phyloP scores from a whole-genome alignment of 2,113 vertebrate species.

The Ascaphus truei region DNA sequence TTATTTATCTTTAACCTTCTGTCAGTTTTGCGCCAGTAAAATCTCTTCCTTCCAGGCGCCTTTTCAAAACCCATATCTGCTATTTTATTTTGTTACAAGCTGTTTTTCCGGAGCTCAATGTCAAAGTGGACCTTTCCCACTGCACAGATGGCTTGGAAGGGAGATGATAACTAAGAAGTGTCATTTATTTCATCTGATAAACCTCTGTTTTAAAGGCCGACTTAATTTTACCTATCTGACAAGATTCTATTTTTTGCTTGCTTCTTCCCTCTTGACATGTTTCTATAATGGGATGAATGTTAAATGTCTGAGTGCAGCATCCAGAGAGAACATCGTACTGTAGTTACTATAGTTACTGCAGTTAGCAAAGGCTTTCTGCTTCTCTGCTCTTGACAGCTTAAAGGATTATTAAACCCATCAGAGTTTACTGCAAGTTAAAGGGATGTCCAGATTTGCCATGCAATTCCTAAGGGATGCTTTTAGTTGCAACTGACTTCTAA shows the following conservation, averaged over 20 bases:
- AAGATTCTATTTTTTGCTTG: neutral
- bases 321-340: too few relatives aligned
- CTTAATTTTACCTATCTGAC: neutral
- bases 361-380: constrained; percentile 11
- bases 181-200: neutral
- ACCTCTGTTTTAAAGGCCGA: neutral
- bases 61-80: neutral
- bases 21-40: neutral
- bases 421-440: constrained; percentile 24
- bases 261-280: constrained; percentile 5
- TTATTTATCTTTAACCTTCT: too few relatives aligned
- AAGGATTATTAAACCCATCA: constrained; percentile 24
- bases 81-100: neutral
- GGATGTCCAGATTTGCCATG: neutral
- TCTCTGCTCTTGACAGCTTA: constrained; percentile 14
- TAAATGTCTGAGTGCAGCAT: constrained; percentile 19
- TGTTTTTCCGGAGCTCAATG: neutral
- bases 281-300: constrained; percentile 13
- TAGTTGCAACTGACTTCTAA: neutral
- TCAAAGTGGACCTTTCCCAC: neutral
- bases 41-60: neutral
- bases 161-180: neutral
- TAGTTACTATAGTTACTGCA: constrained; percentile 27
- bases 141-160: neutral
- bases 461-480: neutral